Evolutionary conservation across 2,888 invertebrate species (phyloP), one percentile per base, ranked within the genome.

Genomic region (Ophion slaviceki): DNA sequence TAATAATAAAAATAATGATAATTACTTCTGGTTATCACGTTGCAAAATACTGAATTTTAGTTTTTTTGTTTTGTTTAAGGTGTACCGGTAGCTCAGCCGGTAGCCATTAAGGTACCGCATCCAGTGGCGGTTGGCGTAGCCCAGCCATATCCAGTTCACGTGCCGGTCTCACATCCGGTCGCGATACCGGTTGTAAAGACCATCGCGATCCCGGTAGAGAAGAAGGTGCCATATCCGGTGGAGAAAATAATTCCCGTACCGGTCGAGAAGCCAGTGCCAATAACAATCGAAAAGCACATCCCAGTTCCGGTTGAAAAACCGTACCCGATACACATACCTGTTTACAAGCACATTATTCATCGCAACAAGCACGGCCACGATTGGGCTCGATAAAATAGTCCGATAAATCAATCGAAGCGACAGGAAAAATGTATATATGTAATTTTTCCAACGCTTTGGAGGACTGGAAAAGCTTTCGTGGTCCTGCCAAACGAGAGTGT

Each of bases 101-200:
- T 96, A n/a, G 95, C 95, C 64, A 95, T 96, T 88, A 95, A 95
- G 88, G 93, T 96, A n/a, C 94, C 95, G 20, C 96, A 96, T 78
- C 95, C 95, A 0, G 89, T 95, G 0, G 93, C 95, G 0, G 94
- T 96, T 0, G 95, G 95, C 0, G 95, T 96, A 0, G 95, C 95
- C 0, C 96, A 96, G 84, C 96, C 96, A 0, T 95, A 96, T 59
- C 96, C 96, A 0, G 96, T 96, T 10, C 96, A 96, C 82, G 94
- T 96, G 0, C 96, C 96, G 1, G 96, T 96, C 0, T 95, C 96
- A 0, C 96, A 96, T 88, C 96, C 96, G 0, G 95, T 96, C 0
- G 95, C 96, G 0, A 95, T 96, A 7, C 96, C 96, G 0, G 95
- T 96, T 2, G 95, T 96, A 64, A 96, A 96, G 91, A 96, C 96